Base-by-base conservation (phyloP, 2,113 vertebrate genomes). In the Gallinago media region DNA sequence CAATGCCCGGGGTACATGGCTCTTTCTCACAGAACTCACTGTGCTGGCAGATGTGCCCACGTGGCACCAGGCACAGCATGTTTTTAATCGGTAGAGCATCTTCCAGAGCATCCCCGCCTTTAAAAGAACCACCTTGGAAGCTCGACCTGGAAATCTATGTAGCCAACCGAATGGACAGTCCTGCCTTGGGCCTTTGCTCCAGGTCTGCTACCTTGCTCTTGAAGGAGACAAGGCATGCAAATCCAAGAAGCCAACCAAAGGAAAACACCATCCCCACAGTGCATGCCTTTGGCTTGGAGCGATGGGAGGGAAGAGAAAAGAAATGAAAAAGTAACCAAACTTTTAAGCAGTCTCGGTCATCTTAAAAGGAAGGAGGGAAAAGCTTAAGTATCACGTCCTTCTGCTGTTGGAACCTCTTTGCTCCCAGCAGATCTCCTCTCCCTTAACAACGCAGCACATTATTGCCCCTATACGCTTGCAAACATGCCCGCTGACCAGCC, bases 1-100 rank as follows among this genome's bases (percentile, higher is more conserved):
- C 29, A 11, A 11, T 0, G 0, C 13, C 15, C 0, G 0, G 15
- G 4, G 19, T 8, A 4, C 14, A 2, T 4, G 11, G 27, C 34
- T 61, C 62, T 31, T 12, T 6, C 34, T 67, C 38, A 55, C 31
- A 54, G 46, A n/a, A 36, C 46, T 62, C 42, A 3, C 26, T 0
- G 20, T 11, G 14, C 9, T 31, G 42, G 40, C 55, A 62, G 50
- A 27, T 16, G 23, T 40, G 36, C 36, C 77, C 40, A n/a, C 0
- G 0, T 17, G 38, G 42, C 50, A 54, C 14, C 15, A 76, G 25
- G 18, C 12, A 17, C 9, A 12, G 12, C 3, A 1, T 12, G 1
- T n/a, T 83, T 79, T 36, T 23, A 38, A 54, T 6, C 4, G 22
- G 11, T 4, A 25, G 7, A 49, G 32, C 21, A 10, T 22, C 22